Percentiles rank a stretch among this genome's conserved stretches.
These are phyloP conservation scores for Octopus sinensis DNA, from an alignment of 1,140 invertebrate species.

Conservation along the genomic window DNA sequence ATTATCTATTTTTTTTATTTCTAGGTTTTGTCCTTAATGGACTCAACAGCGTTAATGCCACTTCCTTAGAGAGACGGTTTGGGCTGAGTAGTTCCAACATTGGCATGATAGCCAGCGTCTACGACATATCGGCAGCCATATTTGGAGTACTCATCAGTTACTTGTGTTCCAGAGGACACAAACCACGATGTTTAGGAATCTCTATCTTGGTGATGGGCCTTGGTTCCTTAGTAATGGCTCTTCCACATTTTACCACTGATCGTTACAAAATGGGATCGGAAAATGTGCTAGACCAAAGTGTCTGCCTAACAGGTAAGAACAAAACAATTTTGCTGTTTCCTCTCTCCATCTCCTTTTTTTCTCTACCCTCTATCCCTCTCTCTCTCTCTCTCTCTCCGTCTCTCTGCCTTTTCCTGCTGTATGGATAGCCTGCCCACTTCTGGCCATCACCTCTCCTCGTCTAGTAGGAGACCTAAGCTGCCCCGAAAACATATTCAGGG, in stretches of 20 bases:
- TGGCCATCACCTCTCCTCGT: too few species aligned
- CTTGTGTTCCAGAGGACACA: slow-evolving; percentile 70
- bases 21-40: slow-evolving; percentile 79
- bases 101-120: slow-evolving; percentile 73
- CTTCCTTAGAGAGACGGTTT: slow-evolving; percentile 79
- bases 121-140: slow-evolving; percentile 75
- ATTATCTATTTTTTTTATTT: neutral
- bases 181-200: slow-evolving; percentile 65
- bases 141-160: slow-evolving; percentile 76
- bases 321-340: too few species aligned
- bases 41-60: slow-evolving; percentile 79
- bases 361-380: too few species aligned
- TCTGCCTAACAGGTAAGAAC: neutral
- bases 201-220: slow-evolving; percentile 75
- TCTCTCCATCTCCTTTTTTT: too few species aligned
- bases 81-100: slow-evolving; percentile 70
- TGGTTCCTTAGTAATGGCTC: slow-evolving; percentile 81
- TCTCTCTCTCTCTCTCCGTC: too few species aligned
- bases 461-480: too few species aligned
- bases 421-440: too few species aligned
- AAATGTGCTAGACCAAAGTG: neutral
- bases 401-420: too few species aligned
- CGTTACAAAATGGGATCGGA: slow-evolving; percentile 28
- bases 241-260: slow-evolving; percentile 77
- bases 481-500: too few species aligned